Conservation (phyloP, 2,113 vertebrate species). For the Motacilla alba region DNA sequence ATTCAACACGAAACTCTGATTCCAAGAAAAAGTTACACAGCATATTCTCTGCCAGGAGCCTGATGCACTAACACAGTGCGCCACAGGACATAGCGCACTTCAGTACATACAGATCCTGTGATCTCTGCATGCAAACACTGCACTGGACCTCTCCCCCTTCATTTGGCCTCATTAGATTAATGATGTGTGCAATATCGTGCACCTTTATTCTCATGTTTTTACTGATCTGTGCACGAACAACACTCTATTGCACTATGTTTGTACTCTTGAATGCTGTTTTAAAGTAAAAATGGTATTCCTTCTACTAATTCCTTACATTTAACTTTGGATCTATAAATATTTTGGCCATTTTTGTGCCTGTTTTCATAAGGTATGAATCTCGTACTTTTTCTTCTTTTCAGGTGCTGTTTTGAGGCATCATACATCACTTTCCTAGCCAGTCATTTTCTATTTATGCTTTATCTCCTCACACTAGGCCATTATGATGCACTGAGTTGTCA, state of each 20-base stretch:
- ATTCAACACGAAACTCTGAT: neutral
- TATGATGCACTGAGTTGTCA: neutral
- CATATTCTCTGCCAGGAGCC: neutral
- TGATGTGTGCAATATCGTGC: accelerated
- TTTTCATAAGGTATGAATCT: neutral
- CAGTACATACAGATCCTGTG: neutral
- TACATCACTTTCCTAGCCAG: neutral
- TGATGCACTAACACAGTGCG: neutral
- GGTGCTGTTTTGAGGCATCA: neutral
- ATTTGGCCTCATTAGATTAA: neutral
- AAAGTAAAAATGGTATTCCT: neutral
- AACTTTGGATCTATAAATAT: neutral
- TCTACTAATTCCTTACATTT: neutral
- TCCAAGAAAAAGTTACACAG: neutral
- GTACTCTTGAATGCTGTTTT: neutral
- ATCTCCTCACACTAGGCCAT: neutral
- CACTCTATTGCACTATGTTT: neutral
- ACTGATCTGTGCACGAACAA: neutral
- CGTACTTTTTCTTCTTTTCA: neutral
- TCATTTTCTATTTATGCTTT: constrained; percentile 19
- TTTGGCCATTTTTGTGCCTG: neutral
- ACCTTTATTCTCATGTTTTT: neutral
- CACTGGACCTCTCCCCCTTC: neutral
- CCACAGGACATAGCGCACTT: neutral
- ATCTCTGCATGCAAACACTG: neutral